Evolutionary conservation across 2,888 invertebrate species (phyloP).

Genomic region (Cheilosia impressa): DNA sequence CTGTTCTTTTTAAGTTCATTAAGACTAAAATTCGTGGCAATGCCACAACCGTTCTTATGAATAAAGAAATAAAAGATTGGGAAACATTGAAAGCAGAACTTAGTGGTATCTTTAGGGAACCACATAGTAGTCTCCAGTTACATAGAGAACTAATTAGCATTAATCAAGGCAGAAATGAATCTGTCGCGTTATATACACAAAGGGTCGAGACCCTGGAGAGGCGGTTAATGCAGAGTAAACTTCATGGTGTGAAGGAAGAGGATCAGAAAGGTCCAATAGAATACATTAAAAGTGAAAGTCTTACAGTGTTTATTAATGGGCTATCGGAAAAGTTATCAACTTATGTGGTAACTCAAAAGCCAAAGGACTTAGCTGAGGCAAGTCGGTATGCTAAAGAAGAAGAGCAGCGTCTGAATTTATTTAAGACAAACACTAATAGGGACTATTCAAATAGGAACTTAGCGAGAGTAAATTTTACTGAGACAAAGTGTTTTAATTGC

Average conservation of each 20-base stretch:
- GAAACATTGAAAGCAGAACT: neutral
- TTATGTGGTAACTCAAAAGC: conserved; percentile 10
- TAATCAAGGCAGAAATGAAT: conserved; percentile 1
- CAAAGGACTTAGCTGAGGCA: conserved; percentile 5
- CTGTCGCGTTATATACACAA: neutral
- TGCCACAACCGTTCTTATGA: conserved; percentile 6
- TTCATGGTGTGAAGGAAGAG: conserved; percentile 1
- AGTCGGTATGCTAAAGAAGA: conserved; percentile 20
- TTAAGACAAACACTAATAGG: neutral
- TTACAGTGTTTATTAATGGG: conserved; percentile 11
- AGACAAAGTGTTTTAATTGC: conserved; percentile 6
- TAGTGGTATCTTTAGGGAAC: no score
- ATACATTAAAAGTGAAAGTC: conserved; percentile 1
- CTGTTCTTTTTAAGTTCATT: conserved; percentile 3
- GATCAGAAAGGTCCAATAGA: conserved; percentile 3
- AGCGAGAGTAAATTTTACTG: neutral
- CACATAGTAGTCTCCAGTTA: no score
- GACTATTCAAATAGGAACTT: conserved; percentile 5
- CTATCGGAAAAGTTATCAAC: conserved; percentile 2
- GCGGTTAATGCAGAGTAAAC: conserved; percentile 4
- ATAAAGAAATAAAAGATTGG: conserved; percentile 19
- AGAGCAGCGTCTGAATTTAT: conserved; percentile 1
- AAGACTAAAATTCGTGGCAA: conserved; percentile 23
- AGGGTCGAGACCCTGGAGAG: neutral
- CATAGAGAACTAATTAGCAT: no score